phyloP scores from a whole-genome alignment of 1,140 invertebrate species.

The Diplogasteroides magnus region DNA sequence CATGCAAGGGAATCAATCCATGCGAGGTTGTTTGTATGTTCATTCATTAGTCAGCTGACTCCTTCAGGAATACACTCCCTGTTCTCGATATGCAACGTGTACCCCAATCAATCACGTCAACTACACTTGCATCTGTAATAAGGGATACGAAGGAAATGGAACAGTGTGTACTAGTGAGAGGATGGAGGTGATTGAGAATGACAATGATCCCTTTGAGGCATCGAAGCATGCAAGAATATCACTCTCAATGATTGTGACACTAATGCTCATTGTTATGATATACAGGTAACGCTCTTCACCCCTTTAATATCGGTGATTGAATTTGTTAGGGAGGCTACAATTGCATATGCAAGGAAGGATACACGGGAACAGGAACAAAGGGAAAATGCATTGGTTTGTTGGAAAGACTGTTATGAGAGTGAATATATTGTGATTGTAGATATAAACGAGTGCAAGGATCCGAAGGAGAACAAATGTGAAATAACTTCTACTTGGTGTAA shows the following conservation, averaged over 20 bases:
- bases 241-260: constrained; percentile 5
- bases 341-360: constrained; percentile 3
- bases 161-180: constrained; percentile 1
- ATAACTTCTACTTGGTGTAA: constrained; percentile 3
- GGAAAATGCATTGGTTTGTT: neutral
- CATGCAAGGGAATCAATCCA: neutral
- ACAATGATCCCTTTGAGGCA: constrained; percentile 1
- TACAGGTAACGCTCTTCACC: too few relatives aligned
- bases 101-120: neutral
- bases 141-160: constrained; percentile 8
- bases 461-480: neutral
- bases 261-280: constrained; percentile 2
- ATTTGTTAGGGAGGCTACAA: constrained; percentile 11
- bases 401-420: neutral
- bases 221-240: constrained; percentile 1
- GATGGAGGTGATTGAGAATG: neutral
- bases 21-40: neutral
- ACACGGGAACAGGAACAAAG: constrained; percentile 8
- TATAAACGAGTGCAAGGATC: constrained; percentile 8
- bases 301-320: too few relatives aligned
- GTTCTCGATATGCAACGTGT: neutral
- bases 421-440: neutral
- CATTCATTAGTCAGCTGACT: too few relatives aligned
- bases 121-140: constrained; percentile 4
- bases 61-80: neutral